Evolutionary conservation across 2,888 invertebrate genomes (phyloP).

Genomic region (Lasioglossum vierecki): DNA sequence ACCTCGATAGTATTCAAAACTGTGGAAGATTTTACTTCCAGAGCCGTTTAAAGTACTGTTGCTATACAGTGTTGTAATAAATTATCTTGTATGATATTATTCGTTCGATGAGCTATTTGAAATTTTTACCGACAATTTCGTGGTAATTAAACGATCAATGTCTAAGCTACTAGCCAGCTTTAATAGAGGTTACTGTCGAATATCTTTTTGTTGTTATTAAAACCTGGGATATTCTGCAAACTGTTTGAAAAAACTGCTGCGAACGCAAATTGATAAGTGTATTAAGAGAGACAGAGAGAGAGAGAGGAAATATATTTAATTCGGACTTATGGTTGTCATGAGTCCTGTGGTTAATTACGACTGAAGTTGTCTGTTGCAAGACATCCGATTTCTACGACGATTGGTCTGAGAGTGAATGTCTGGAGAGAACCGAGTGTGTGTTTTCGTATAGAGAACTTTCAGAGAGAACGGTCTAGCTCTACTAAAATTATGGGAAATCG

Average conservation of each 20-base stretch:
- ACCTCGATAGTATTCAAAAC: background rate
- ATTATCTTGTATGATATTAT: background rate
- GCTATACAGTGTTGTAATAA: background rate
- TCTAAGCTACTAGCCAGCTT: background rate
- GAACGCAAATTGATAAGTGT: background rate
- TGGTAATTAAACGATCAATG: background rate
- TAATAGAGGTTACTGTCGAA: background rate
- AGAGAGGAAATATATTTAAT: slow-evolving; percentile 5
- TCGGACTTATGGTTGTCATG: slow-evolving; percentile 1
- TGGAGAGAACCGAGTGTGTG: background rate
- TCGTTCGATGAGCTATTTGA: background rate
- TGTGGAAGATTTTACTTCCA: background rate
- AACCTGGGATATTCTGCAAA: background rate
- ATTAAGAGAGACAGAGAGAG: too few relatives aligned
- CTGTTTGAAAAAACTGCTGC: slow-evolving; percentile 12
- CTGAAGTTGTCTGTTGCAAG: background rate
- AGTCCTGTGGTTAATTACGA: background rate
- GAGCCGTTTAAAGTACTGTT: background rate
- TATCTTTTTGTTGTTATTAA: background rate
- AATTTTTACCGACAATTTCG: background rate
- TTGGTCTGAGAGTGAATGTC: slow-evolving; percentile 46
- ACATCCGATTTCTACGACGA: slow-evolving; percentile 16
- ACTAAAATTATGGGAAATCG: background rate
- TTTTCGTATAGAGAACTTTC: background rate
- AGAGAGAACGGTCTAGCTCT: background rate